Conservation (phyloP, 2,797 vertebrate genomes). For the Pagetopsis macropterus region DNA sequence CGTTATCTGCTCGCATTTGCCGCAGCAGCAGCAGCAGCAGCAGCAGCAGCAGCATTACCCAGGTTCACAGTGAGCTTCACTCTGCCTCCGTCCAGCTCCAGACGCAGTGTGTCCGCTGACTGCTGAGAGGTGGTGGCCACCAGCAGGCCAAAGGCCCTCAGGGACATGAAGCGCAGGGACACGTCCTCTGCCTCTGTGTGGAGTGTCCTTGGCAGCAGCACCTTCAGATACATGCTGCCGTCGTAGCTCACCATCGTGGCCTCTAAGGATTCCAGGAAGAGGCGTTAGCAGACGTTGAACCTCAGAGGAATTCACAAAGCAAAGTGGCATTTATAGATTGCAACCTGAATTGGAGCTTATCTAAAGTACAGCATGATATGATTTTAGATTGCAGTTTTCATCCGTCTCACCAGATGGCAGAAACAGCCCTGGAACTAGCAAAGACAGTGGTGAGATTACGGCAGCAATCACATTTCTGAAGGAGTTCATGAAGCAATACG, state of each 20-base stretch:
- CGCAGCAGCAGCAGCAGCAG: constrained; percentile 49
- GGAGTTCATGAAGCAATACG: constrained; percentile 64
- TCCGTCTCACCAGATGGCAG: constrained; percentile 80
- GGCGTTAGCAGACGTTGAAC: constrained; percentile 20
- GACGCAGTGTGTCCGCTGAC: constrained; percentile 93
- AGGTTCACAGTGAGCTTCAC: constrained; percentile 96
- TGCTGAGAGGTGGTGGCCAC: constrained; percentile 96
- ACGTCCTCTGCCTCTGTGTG: constrained; percentile 97
- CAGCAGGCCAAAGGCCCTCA: constrained; percentile 93
- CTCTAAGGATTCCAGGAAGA: constrained; percentile 77
- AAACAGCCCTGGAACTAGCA: constrained; percentile 70
- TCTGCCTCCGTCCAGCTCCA: constrained; percentile 94
- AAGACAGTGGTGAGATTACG: constrained; percentile 31
- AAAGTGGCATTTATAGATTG: constrained; percentile 26
- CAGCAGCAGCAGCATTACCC: constrained; percentile 85
- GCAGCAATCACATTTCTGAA: constrained; percentile 64
- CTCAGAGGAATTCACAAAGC: constrained; percentile 21
- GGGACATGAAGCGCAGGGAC: constrained; percentile 95
- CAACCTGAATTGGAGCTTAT: constrained; percentile 43
- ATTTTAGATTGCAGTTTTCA: constrained; percentile 75
- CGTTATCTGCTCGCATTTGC: constrained; percentile 46
- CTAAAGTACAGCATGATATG: constrained; percentile 37
- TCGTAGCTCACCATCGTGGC: constrained; percentile 95
- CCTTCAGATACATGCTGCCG: constrained; percentile 96
- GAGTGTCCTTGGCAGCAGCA: constrained; percentile 88